Conservation (phyloP, 2,888 invertebrate genomes). For the Nysson spinosus region DNA sequence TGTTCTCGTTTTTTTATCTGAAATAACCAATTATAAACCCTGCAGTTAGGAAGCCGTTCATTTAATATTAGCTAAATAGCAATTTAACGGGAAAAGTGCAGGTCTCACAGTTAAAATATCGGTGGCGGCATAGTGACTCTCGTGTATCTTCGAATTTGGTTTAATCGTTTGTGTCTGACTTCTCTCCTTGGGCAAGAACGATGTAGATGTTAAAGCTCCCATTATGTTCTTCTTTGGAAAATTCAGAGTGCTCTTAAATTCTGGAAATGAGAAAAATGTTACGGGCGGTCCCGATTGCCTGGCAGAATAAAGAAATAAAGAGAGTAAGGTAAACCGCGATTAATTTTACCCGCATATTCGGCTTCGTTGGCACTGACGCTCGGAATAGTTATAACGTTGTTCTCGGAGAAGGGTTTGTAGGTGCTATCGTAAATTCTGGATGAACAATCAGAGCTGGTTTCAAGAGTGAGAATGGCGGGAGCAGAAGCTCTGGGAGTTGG, state of each 20-base stretch:
- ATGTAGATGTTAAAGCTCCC: too few species aligned
- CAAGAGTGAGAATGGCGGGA: too few species aligned
- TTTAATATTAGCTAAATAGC: too few species aligned
- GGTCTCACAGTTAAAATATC: slow-evolving; percentile 85
- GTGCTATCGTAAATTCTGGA: slow-evolving; percentile 71
- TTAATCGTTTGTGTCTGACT: slow-evolving; percentile 55
- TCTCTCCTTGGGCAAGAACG: slow-evolving; percentile 46
- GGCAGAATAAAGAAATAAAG: not conserved
- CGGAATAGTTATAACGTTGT: slow-evolving; percentile 54
- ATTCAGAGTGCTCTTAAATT: too few species aligned
- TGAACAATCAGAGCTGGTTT: too few species aligned
- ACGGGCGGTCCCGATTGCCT: too few species aligned
- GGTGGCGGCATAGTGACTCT: slow-evolving; percentile 88
- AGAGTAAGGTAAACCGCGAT: not conserved
- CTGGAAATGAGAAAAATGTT: too few species aligned
- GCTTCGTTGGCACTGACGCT: slow-evolving; percentile 76
- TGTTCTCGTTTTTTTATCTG: slow-evolving; percentile 83
- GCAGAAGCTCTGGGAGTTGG: too few species aligned
- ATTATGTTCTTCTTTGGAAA: too few species aligned
- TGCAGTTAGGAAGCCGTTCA: too few species aligned
- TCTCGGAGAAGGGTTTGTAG: slow-evolving; percentile 69
- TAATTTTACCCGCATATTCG: slow-evolving; percentile 77
- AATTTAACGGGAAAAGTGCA: too few species aligned
- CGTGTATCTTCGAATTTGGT: slow-evolving; percentile 73
- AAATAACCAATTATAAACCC: slow-evolving; percentile 24